Conservation (phyloP, 2,797 vertebrate species). For the Echiichthys vipera region DNA sequence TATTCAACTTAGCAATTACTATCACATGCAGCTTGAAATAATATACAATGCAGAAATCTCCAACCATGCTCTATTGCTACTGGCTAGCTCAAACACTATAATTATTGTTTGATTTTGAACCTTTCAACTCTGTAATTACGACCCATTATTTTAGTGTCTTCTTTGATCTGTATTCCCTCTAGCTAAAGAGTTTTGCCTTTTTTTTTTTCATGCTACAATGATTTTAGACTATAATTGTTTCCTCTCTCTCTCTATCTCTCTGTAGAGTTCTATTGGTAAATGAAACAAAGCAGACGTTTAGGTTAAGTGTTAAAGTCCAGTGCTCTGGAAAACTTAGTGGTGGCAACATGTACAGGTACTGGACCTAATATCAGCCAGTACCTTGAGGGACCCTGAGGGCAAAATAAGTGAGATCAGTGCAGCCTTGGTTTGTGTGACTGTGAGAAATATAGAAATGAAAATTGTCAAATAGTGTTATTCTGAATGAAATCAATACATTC, state of each 20-base stretch:
- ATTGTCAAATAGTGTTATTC: conserved; percentile 31
- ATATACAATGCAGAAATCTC: conserved; percentile 60
- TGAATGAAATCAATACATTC: conserved; percentile 50
- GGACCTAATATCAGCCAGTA: background rate
- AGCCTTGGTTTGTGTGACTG: conserved; percentile 18
- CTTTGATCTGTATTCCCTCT: conserved; percentile 80
- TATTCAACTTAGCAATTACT: conserved; percentile 56
- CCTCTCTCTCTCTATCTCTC: conserved; percentile 28
- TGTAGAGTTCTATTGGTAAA: conserved; percentile 64
- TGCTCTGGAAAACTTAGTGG: conserved; percentile 48
- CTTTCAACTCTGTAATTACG: conserved; percentile 81
- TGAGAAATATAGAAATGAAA: conserved; percentile 23
- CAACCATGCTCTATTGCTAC: conserved; percentile 60
- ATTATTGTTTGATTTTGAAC: conserved; percentile 83
- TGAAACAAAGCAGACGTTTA: conserved; percentile 70
- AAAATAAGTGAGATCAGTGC: conserved; percentile 25
- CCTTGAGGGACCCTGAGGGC: background rate
- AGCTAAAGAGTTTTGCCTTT: conserved; percentile 67
- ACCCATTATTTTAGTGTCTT: conserved; percentile 75
- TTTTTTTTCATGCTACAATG: conserved; percentile 66
- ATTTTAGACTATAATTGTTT: conserved; percentile 79
- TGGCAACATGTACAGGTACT: conserved; percentile 27
- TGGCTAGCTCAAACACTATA: conserved; percentile 77
- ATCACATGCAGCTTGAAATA: conserved; percentile 60
- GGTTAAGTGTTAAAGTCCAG: conserved; percentile 64